Evolutionary conservation across 2,888 invertebrate genomes (phyloP).

Genomic region (Xanthia togata): DNA sequence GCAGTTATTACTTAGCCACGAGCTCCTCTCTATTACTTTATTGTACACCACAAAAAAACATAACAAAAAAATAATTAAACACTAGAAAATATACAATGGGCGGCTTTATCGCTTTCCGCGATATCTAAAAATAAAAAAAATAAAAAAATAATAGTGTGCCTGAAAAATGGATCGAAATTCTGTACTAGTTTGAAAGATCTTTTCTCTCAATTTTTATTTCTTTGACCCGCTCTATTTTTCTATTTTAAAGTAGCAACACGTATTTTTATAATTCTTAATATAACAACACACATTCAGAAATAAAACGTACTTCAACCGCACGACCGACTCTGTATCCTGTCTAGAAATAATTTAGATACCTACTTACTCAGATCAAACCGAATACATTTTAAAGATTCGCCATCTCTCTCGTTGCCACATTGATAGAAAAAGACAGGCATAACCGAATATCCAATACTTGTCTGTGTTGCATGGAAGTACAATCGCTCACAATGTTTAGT

Average conservation of each 20-base stretch:
- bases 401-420: constrained; percentile 52
- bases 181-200: neutral
- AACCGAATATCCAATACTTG: constrained; percentile 50
- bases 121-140: too few relatives aligned
- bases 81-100: too few relatives aligned
- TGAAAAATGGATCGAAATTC: neutral
- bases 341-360: constrained; percentile 62
- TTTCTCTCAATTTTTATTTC: neutral
- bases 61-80: too few relatives aligned
- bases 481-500: constrained; percentile 41
- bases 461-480: constrained; percentile 45
- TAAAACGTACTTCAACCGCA: constrained; percentile 60
- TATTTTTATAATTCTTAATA: constrained; percentile 45
- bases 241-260: constrained; percentile 7
- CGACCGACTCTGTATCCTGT: constrained; percentile 58
- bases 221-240: constrained; percentile 10
- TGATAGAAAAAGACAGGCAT: constrained; percentile 55
- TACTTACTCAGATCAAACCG: constrained; percentile 56
- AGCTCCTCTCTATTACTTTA: too few relatives aligned
- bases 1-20: too few relatives aligned
- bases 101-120: too few relatives aligned
- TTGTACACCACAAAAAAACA: too few relatives aligned
- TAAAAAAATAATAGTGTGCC: neutral
- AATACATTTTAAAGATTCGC: constrained; percentile 55
- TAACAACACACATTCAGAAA: constrained; percentile 50